Percentiles rank a stretch among this genome's conserved stretches.
phyloP scores from a whole-genome alignment of 2,113 vertebrate genomes.

The Diadophis punctatus region DNA sequence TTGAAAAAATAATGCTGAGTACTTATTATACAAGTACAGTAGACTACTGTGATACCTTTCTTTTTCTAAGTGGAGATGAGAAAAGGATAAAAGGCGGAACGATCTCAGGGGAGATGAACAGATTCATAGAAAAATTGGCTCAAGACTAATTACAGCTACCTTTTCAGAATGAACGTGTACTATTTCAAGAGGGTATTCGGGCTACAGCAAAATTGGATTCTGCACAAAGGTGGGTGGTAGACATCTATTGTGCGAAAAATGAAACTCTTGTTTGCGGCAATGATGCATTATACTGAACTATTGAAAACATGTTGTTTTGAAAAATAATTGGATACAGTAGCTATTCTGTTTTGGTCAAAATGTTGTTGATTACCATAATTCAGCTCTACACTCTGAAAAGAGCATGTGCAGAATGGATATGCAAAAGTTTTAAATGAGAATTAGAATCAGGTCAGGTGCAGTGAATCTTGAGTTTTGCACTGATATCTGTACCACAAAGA shows the following conservation, averaged over 20 bases:
- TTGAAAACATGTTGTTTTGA: neutral
- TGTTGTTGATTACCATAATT: neutral
- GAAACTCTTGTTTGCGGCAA: neutral
- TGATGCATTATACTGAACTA: neutral
- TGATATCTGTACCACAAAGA: neutral
- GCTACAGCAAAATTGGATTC: neutral
- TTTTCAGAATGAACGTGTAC: neutral
- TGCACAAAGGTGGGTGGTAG: neutral
- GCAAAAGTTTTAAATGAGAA: neutral
- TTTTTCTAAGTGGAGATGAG: neutral
- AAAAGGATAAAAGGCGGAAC: neutral
- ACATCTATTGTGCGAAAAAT: neutral
- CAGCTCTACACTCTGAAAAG: neutral
- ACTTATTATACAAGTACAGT: neutral
- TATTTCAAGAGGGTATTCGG: neutral
- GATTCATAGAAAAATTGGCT: neutral
- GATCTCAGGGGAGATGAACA: neutral
- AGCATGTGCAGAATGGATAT: neutral
- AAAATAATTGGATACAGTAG: neutral
- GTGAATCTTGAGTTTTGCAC: neutral
- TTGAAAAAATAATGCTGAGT: neutral
- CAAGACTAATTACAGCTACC: neutral
- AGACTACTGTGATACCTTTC: neutral
- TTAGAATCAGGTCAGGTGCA: neutral
- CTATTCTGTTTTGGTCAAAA: neutral